Evolutionary conservation across 2,113 vertebrate genomes (phyloP).

Genomic region (Amphilophus citrinellus): DNA sequence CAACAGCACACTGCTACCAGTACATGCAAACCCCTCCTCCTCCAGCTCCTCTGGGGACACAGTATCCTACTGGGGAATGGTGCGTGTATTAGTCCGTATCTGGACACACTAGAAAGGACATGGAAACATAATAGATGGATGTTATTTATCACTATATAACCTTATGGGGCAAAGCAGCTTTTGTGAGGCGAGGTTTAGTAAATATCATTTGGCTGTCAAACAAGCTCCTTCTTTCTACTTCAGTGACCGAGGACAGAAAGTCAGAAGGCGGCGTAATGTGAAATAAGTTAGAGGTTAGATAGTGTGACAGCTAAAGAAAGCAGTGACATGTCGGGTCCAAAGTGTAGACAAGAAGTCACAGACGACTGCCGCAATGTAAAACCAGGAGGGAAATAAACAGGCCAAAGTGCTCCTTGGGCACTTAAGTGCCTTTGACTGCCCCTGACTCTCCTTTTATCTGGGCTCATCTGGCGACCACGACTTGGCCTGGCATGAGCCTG

Average conservation of each 20-base stretch:
- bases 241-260: constrained; percentile 18
- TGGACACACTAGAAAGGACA: constrained; percentile 77
- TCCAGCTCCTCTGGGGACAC: constrained; percentile 60
- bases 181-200: constrained; percentile 27
- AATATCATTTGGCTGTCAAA: constrained; percentile 33
- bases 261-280: background rate
- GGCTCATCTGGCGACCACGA: constrained; percentile 76
- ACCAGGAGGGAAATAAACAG: constrained; percentile 46
- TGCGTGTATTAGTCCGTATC: constrained; percentile 74
- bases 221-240: constrained; percentile 8
- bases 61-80: constrained; percentile 71
- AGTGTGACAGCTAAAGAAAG: constrained; percentile 3
- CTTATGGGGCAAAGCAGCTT: constrained; percentile 25
- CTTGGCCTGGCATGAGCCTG: constrained; percentile 75
- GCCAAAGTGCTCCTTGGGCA: constrained; percentile 50
- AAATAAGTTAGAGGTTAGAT: constrained; percentile 15
- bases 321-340: constrained; percentile 17
- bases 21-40: constrained; percentile 45
- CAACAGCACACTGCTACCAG: constrained; percentile 59
- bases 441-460: constrained; percentile 64
- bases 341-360: constrained; percentile 25
- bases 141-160: constrained; percentile 62
- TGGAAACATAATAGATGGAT: constrained; percentile 73
- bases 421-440: constrained; percentile 52
- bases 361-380: constrained; percentile 3